Conservation (phyloP, 2,888 invertebrate species). For the Seira ritae region DNA sequence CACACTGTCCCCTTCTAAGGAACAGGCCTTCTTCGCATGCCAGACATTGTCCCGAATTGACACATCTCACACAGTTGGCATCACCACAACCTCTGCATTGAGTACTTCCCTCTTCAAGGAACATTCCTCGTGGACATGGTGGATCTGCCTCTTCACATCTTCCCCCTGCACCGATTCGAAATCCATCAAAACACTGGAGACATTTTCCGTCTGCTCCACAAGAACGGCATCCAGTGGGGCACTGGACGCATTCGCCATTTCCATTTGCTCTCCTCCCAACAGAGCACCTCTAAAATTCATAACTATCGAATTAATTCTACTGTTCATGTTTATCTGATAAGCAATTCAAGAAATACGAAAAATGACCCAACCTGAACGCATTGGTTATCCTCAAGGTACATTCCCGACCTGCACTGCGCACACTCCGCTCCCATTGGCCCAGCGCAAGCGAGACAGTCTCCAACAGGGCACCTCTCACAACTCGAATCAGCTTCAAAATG, state of each 20-base stretch:
- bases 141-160: slow-evolving; percentile 56
- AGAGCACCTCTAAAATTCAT: slow-evolving; percentile 62
- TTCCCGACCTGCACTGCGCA: slow-evolving; percentile 63
- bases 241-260: slow-evolving; percentile 46
- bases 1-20: slow-evolving; percentile 64
- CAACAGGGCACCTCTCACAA: slow-evolving; percentile 86
- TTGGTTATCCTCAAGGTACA: slow-evolving; percentile 57
- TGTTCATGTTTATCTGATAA: too few species aligned
- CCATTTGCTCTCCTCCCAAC: slow-evolving; percentile 46
- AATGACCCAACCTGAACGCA: too few species aligned
- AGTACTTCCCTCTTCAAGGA: slow-evolving; percentile 58
- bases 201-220: slow-evolving; percentile 65
- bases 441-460: slow-evolving; percentile 85
- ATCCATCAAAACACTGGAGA: slow-evolving; percentile 59
- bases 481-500: slow-evolving; percentile 91
- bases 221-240: slow-evolving; percentile 63
- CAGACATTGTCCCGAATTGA: slow-evolving; percentile 58
- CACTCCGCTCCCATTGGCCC: slow-evolving; percentile 73
- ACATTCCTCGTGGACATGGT: slow-evolving; percentile 68
- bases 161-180: slow-evolving; percentile 41
- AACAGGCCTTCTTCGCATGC: slow-evolving; percentile 65
- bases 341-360: too few species aligned
- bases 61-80: slow-evolving; percentile 65
- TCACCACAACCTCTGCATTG: slow-evolving; percentile 68
- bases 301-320: too few species aligned